Base-by-base conservation (phyloP, 2,888 invertebrate genomes). In the Helleia helle region DNA sequence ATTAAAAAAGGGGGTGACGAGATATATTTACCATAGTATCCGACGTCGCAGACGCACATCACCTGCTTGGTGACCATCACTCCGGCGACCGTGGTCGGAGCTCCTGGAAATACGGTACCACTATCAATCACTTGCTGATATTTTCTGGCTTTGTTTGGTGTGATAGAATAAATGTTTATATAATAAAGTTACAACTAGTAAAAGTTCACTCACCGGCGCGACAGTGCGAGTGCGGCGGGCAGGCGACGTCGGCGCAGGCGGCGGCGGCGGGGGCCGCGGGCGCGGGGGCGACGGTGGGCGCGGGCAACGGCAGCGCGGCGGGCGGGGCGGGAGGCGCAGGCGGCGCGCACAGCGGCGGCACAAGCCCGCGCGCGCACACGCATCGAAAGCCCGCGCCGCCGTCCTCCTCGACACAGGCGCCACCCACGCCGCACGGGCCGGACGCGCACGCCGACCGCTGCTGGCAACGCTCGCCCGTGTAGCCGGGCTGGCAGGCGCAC, bases 401-500 rank as follows among this genome's bases (percentile, higher is more conserved):
- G 46, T 57, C 56, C 65, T 77, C 79, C 64, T 91, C 90, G 38
- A 85, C 77, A 66, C 96, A 96, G 18, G 80, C 87, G 34, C 92
- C 95, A 44, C 89, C 89, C 72, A 93, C 92, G 51, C 88, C 86
- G 72, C 97, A 97, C 42, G 91, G 88, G 38, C 86, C 86, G 27
- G 87, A 88, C 56, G 81, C 73, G 58, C 93, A 94, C 4, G 91
- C 91, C 1, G 91, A 75, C 71, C 72, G 67, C 63, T 84, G 77
- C 59, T 93, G 91, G 65, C 95, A 95, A 48, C 91, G 89, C 45
- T 88, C 88, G 15, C 95, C 95, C 41, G 90, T 91, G 77, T 90
- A 95, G n/a, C 93, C 93, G 7, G 88, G 84, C 40, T 85, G 86
- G 70, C 95, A 95, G 56, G 91, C 90, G 66, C 95, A 95, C 51